Evolutionary conservation across 2,888 invertebrate species (phyloP), one percentile per base, ranked within the genome.

Genomic region (Pinctada fucata): DNA sequence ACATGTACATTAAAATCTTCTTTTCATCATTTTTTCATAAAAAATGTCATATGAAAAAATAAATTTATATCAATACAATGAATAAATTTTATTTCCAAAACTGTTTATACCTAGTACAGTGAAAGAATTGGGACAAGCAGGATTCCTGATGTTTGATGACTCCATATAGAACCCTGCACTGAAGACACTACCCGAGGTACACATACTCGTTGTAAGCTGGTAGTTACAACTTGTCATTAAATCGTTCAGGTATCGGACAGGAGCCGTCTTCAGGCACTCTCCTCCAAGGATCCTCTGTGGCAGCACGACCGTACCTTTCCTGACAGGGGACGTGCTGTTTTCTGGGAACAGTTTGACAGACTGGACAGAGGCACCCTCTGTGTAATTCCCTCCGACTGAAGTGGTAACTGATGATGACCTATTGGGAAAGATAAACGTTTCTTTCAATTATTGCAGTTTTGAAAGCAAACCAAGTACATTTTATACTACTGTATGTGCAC

Each of bases 181-280:
- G n/a, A 91, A 84, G 0, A 84, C 77, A 4, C 89, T 86, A 13
- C 82, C 69, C 0, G 72, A 49, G 0, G 75, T 68, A 74, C 91
- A 91, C 8, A 84, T 68, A 3, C 76, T 81, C 3, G 67, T 64
- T 6, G 87, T 85, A 72, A 90, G 76, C 5, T 75, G 68, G 51
- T 82, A 82, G 4, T 82, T 81, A 79, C 91, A 91, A 47, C 83
- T 73, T 13, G 84, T 79, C 31, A 85, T 78, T 0, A 85, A 47
- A 70, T 91, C 86, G 3, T 76, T 78, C 50, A 91, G 85, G 79
- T 86, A 91, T 2, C 82, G 84, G 3, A 91, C 88, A 5, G 91
- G 91, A 3, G 88, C 85, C 0, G 87, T 85, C 3, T 79, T 77
- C 2, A 88, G 79, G 75, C 91, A 91, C 52, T 84, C 81, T 13